Conservation (phyloP, 2,113 vertebrate species). For the Glaucomys volans region DNA sequence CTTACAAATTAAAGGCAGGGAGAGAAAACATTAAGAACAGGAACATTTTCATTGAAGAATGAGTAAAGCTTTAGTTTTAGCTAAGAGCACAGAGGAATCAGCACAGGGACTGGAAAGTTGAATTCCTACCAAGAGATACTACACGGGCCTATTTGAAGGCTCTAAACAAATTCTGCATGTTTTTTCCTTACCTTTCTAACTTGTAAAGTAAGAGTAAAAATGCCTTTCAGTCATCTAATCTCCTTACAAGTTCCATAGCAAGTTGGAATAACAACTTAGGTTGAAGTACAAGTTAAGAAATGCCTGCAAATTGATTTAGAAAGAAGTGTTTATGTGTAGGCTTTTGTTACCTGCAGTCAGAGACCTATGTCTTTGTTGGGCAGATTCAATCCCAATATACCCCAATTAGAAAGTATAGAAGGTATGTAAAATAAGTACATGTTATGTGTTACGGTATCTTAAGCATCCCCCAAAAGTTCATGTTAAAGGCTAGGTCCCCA, state of each 20-base stretch:
- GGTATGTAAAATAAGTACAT: neutral
- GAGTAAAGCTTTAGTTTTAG: neutral
- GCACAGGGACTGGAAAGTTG: neutral
- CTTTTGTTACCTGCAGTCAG: neutral
- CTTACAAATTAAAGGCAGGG: slow-evolving; percentile 44
- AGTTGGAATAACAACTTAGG: neutral
- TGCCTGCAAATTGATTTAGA: slow-evolving; percentile 45
- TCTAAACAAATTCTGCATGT: neutral
- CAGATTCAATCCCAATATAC: neutral
- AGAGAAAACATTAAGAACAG: slow-evolving; percentile 43
- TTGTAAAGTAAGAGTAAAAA: slow-evolving; percentile 46
- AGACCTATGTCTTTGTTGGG: neutral
- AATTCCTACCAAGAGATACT: neutral
- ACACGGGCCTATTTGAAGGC: neutral
- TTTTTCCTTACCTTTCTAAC: neutral
- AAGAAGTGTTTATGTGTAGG: neutral
- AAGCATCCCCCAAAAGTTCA: neutral
- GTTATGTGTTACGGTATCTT: neutral
- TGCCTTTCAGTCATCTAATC: neutral
- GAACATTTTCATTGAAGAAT: slow-evolving; percentile 32
- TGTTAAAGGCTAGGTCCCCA: neutral
- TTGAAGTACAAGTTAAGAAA: slow-evolving; percentile 36
- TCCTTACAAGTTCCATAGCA: neutral
- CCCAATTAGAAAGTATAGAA: neutral
- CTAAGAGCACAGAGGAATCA: neutral